Conservation (phyloP, 1,140 invertebrate genomes). For the Penaeus indicus region DNA sequence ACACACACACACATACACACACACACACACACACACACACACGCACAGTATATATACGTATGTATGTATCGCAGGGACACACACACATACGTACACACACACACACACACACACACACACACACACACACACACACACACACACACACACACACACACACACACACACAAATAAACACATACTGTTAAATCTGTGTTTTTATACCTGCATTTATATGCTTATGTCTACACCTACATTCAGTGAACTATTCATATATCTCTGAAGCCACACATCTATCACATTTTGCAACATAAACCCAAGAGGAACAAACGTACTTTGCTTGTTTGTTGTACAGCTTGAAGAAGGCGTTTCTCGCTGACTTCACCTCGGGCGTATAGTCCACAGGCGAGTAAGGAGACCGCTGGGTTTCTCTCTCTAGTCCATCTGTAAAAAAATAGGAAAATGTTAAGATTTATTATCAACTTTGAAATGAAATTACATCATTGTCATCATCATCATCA, state of each 20-base stretch:
- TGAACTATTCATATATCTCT: background rate
- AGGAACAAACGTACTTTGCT: background rate
- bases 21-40: too few relatives aligned
- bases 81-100: background rate
- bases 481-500: too few relatives aligned
- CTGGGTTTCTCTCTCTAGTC: background rate
- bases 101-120: too few relatives aligned
- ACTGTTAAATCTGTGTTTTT: too few relatives aligned
- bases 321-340: constrained; percentile 45
- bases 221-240: background rate
- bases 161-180: too few relatives aligned
- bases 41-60: background rate
- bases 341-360: constrained; percentile 36
- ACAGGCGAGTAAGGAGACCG: background rate
- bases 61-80: background rate
- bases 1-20: too few relatives aligned
- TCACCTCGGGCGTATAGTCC: constrained; percentile 50
- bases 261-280: background rate
- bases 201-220: background rate
- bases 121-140: too few relatives aligned
- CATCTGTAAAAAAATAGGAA: background rate
- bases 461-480: too few relatives aligned
- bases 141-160: too few relatives aligned
- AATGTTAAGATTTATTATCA: too few relatives aligned
- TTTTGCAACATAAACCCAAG: background rate